Base-by-base conservation (phyloP, 2,888 invertebrate genomes). In the Sinotaia quadrata region DNA sequence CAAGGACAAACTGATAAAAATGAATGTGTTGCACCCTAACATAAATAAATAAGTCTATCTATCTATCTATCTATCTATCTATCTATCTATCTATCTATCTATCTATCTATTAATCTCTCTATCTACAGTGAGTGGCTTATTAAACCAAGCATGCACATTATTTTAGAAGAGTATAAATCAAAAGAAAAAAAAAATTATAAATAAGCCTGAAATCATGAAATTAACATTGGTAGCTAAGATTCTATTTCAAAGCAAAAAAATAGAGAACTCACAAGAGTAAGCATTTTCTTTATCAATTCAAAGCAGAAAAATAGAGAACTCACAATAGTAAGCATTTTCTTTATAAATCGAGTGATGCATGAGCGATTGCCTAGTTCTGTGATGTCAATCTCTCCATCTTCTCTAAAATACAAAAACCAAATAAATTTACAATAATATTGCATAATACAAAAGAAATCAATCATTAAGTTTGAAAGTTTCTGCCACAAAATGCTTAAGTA, bases 341-440 rank as follows among this genome's bases (percentile, higher is more conserved):
- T 94, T 83, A 97, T 93, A 89, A 97, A 97, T 88, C 94, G 93
- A 76, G 96, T 96, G 77, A 97, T 95, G 90, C 96, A 97, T 0
- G 87, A 86, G 72, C 84, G 82, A 63, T 80, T 84, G 12, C 86
- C 87, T 15, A 87, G 59, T 58, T 84, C 80, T 10, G 75, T 71
- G 10, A 78, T 73, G 61, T 84, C 83, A 63, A 83, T 81, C 37
- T 62, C 52, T 51, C 37, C 52, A 51, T 52, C 47, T 8, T 59
- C 54, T 54, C 60, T 60, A 47, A 24, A 66, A 0, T n/a, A n/a
- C n/a, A n/a, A n/a, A n/a, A n/a, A n/a, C n/a, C n/a, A n/a, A n/a
- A n/a, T n/a, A n/a, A n/a, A n/a, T n/a, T n/a, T n/a, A n/a, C n/a
- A n/a, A n/a, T n/a, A n/a, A n/a, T n/a, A n/a, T n/a, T n/a, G n/a